phyloP scores from a whole-genome alignment of 2,888 invertebrate genomes.

The Thymelicus sylvestris region DNA sequence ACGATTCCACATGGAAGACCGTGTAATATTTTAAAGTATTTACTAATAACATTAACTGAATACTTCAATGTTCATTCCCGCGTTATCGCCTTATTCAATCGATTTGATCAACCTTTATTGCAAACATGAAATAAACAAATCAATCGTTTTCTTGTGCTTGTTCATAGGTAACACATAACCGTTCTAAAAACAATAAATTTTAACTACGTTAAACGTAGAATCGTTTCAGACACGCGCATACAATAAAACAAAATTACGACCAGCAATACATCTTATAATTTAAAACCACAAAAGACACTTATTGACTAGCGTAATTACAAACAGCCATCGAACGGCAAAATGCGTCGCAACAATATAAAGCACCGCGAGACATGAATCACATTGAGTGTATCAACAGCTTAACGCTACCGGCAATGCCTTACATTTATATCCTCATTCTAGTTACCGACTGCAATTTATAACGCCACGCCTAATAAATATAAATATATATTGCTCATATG shows the following conservation, averaged over 20 bases:
- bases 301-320: constrained; percentile 38
- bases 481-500: too few species aligned
- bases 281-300: constrained; percentile 19
- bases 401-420: background rate
- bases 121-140: too few species aligned
- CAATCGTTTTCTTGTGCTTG: too few species aligned
- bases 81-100: too few species aligned
- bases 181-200: background rate
- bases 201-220: background rate
- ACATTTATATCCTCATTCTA: too few species aligned
- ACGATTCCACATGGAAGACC: background rate
- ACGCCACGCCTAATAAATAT: background rate
- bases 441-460: background rate
- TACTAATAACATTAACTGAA: too few species aligned
- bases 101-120: too few species aligned
- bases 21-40: background rate
- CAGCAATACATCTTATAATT: constrained; percentile 1
- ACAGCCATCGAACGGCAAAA: constrained; percentile 31
- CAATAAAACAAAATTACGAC: background rate
- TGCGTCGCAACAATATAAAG: constrained; percentile 17
- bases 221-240: constrained; percentile 9
- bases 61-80: too few species aligned
- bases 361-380: constrained; percentile 31
- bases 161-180: too few species aligned
- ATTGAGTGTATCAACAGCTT: constrained; percentile 1